Base-by-base conservation (phyloP, 2,113 vertebrate species). In the Poicephalus gulielmi region DNA sequence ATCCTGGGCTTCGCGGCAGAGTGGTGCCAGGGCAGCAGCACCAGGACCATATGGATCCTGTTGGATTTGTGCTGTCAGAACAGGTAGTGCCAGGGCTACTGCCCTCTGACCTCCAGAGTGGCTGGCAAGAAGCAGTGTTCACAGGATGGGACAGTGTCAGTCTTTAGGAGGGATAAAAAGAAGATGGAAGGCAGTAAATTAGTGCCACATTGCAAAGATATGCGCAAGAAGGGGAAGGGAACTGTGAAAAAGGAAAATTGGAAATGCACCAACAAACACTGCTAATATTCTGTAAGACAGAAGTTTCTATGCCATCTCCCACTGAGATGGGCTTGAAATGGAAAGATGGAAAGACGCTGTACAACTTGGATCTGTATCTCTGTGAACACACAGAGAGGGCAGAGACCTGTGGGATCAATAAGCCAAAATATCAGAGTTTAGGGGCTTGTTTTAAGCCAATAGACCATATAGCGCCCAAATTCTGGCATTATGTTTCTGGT, bases 41-140 rank as follows among this genome's bases (percentile, higher is more conserved):
- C 4, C 24, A 53, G 66, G 28, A 39, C 49, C 5, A 0, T 20
- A 1, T 6, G 39, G 33, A 14, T 94, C 37, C 50, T 30, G 8
- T 52, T 25, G 16, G 37, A 41, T 9, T 82, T 55, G 22, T 17
- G 13, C 14, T 66, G 16, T 69, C 68, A 43, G 24, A 90, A 39
- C 2, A 4, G 2, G 43, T 39, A 18, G 5, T n/a, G 35, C 43
- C 52, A 41, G 11, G 3, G 28, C 5, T 8, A 6, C 62, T 2
- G 1, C 55, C 19, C 17, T 30, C 50, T 11, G 33, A 6, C 14
- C 47, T 87, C 28, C 41, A 24, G 27, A 43, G 27, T 9, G 31
- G 9, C 33, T 57, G 44, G 27, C 37, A 59, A 74, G 63, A 52
- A 44, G 24, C 46, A 53, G 14, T 0, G 0, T 39, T 91, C 57